Conservation (phyloP, 2,797 vertebrate species). For the Trachurus trachurus region DNA sequence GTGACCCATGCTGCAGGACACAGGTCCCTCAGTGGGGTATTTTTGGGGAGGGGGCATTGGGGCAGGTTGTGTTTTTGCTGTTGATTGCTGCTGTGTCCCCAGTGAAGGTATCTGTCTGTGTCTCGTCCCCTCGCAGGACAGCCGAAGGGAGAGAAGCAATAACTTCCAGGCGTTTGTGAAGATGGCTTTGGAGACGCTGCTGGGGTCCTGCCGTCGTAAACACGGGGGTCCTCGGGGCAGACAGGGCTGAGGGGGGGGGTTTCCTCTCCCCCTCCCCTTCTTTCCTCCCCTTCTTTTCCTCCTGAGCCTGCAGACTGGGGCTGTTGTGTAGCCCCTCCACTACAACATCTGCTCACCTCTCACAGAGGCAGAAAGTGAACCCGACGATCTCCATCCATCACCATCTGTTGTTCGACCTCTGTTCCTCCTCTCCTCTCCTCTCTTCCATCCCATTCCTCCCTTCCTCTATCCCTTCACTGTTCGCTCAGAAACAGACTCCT, state of each 20-base stretch:
- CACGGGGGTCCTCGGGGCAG: conserved; percentile 72
- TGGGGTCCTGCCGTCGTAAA: conserved; percentile 86
- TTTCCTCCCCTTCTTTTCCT: background rate
- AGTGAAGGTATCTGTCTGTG: conserved; percentile 80
- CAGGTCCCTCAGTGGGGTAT: no score
- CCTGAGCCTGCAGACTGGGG: conserved; percentile 47
- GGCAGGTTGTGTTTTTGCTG: background rate
- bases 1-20: no score
- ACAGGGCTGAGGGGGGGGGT: conserved; percentile 72
- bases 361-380: conserved; percentile 58
- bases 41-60: no score
- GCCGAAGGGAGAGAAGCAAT: conserved; percentile 91
- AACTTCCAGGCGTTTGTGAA: conserved; percentile 89
- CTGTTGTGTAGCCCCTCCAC: conserved; percentile 46
- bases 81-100: conserved; percentile 62
- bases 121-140: conserved; percentile 84
- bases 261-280: background rate
- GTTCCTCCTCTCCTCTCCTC: background rate
- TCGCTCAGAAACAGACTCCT: conserved; percentile 50
- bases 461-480: conserved; percentile 16
- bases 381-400: conserved; percentile 71
- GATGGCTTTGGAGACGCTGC: conserved; percentile 88
- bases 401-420: conserved; percentile 59
- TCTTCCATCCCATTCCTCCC: no score
- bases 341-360: conserved; percentile 66